Evolutionary conservation across 2,113 vertebrate species (phyloP), one percentile per base, ranked within the genome.

Genomic region (Motacilla tschutschensis): DNA sequence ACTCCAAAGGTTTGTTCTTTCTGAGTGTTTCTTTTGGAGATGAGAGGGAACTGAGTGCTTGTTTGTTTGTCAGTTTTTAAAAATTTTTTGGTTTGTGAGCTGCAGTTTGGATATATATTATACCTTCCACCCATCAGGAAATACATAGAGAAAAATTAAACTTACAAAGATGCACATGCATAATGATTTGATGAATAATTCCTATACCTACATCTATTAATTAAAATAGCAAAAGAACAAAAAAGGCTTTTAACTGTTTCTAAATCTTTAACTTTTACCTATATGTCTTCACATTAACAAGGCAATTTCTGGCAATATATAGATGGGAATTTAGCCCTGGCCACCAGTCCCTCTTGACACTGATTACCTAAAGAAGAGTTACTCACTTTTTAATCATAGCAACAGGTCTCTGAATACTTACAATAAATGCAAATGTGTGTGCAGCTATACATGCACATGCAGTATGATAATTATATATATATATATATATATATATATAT

Each of bases 41-140:
- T 18, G 8, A 9, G 8, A 26, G 6, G 26, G 22, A 13, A 10
- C 2, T 8, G 2, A 12, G 4, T 64, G 8, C 8, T 19, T 40
- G 7, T 5, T 38, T 6, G 1, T 16, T 69, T 50, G 5, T 22
- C 12, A 1, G 4, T 1, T 17, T 47, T 14, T 31, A 25, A 57
- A 5, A 10, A 25, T 17, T 38, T 31, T 71, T 55, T 18, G 2
- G 4, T 48, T 33, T 26, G 10, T 44, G 21, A 60, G 6, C 10
- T 67, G 10, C 6, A 35, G 4, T 59, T 71, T 20, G 12, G 21
- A 10, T 46, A 46, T 38, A 43, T 50, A 24, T 74, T 77, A 40
- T 59, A 15, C 2, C 8, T 74, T 51, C 28, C 3, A 67, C 14
- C 9, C 12, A 29, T 38, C 6, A 57, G 20, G 33, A 83, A 60